Evolutionary conservation across 2,888 invertebrate genomes (phyloP).

Genomic region (Dyspetes luteomarginatus): DNA sequence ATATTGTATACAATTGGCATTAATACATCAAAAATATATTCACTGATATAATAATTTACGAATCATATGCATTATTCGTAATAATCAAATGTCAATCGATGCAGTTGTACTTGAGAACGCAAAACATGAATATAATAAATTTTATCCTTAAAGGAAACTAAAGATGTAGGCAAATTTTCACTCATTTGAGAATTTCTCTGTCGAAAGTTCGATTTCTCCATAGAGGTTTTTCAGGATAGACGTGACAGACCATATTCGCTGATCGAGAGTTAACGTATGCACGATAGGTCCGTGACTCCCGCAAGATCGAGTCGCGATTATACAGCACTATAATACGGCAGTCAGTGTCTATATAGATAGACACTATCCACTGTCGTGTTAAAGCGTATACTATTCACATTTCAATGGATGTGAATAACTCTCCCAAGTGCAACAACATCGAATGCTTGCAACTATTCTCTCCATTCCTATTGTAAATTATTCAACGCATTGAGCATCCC

Average conservation of each 20-base stretch:
- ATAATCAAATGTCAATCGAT: no score
- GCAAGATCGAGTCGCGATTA: conserved; percentile 27
- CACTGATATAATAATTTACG: no score
- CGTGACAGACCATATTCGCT: neutral
- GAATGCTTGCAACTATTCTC: conserved; percentile 47
- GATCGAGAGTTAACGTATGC: conserved; percentile 8
- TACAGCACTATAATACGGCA: neutral
- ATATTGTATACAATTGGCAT: no score
- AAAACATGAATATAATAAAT: no score
- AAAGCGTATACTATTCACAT: conserved; percentile 41
- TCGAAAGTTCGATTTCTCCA: neutral
- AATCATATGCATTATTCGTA: no score
- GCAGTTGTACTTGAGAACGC: no score
- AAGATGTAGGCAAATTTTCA: no score
- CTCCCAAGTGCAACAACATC: neutral
- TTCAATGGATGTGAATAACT: conserved; percentile 50
- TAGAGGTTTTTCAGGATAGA: neutral
- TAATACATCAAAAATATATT: no score
- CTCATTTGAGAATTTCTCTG: no score
- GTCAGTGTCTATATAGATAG: no score
- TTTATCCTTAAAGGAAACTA: no score
- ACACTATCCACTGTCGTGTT: conserved; percentile 4
- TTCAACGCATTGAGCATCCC: conserved; percentile 55
- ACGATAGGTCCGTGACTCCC: conserved; percentile 1
- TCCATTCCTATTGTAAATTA: conserved; percentile 53